Evolutionary conservation across 2,113 vertebrate species (phyloP), one percentile per base, ranked within the genome.

Genomic region (Mixornis gularis): DNA sequence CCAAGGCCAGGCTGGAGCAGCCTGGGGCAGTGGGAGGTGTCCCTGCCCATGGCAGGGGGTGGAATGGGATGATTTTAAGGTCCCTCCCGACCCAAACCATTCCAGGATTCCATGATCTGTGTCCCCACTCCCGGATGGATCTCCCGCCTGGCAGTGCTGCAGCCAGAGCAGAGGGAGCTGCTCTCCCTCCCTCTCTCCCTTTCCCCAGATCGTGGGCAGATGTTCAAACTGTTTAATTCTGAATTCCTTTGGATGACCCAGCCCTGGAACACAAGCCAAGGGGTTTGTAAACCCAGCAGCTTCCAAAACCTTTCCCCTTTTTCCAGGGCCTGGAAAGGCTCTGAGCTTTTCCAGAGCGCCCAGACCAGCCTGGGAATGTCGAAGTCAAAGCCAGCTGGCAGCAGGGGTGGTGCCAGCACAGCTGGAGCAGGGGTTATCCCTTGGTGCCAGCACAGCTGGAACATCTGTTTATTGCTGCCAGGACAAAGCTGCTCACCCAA

Each of bases 61-160:
- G 58, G 30, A 17, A 64, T 7, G 20, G 22, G 36, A 22, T 36
- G 36, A 24, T 32, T 79, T 79, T 12, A 4, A 52, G 16, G 11
- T 21, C 24, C 9, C 9, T 80, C n/a, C 27, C 19, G 3, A 7
- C 4, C 44, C 52, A 20, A 68, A 26, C 29, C 8, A 13, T 10
- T 40, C 60, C 60, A 29, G 46, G 17, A 40, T n/a, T 66, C n/a
- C n/a, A 25, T 3, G 6, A 29, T 25, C 27, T 43, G n/a, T 15
- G 40, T 30, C 44, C 56, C 34, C 25, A 4, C 3, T 2, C 4
- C 9, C 0, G 3, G 32, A 3, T 3, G 36, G 30, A 56, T 2
- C 1, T 8, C 19, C 20, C 1, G 0, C 16, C 27, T 0, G 25
- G 49, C 55, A n/a, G 7, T 4, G 40, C 20, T 20, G 52, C 44